Evolutionary conservation across 2,113 vertebrate species (phyloP).

Genomic region (Syngnathoides biaculeatus): DNA sequence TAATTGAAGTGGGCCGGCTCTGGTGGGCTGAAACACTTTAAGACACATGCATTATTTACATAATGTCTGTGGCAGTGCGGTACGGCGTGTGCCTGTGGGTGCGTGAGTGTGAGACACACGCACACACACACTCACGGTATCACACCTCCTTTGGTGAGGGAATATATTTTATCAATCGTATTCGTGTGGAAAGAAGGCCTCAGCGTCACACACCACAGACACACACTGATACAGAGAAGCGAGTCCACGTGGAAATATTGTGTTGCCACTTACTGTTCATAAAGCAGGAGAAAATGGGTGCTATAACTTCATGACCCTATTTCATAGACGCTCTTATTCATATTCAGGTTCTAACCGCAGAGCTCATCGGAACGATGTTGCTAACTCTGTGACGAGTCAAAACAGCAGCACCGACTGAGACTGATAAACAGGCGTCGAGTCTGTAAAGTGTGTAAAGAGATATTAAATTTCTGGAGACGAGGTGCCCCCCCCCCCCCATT

Average conservation of each 20-base stretch:
- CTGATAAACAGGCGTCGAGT: no score
- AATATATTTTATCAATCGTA: constrained; percentile 59
- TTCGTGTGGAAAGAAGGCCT: constrained; percentile 56
- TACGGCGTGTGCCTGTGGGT: constrained; percentile 10
- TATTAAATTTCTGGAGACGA: no score
- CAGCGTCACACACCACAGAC: constrained; percentile 31
- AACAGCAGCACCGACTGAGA: no score
- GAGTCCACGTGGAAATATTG: constrained; percentile 29
- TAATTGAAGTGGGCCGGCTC: constrained; percentile 74
- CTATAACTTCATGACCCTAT: neutral
- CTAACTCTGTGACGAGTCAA: no score
- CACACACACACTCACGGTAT: constrained; percentile 45
- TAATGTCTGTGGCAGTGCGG: constrained; percentile 28
- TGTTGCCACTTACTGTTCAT: constrained; percentile 23
- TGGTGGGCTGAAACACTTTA: constrained; percentile 69
- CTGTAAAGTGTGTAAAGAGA: neutral
- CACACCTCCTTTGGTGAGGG: constrained; percentile 54
- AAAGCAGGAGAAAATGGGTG: neutral
- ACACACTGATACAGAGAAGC: constrained; percentile 8
- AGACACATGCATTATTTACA: constrained; percentile 77
- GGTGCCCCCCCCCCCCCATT: no score
- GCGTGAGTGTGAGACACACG: constrained; percentile 24
- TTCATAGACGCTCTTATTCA: no score
- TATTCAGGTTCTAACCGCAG: no score
- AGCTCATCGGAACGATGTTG: no score